Base-by-base conservation (phyloP, 92 coral and sea anemone genomes). In the Porites divaricata region DNA sequence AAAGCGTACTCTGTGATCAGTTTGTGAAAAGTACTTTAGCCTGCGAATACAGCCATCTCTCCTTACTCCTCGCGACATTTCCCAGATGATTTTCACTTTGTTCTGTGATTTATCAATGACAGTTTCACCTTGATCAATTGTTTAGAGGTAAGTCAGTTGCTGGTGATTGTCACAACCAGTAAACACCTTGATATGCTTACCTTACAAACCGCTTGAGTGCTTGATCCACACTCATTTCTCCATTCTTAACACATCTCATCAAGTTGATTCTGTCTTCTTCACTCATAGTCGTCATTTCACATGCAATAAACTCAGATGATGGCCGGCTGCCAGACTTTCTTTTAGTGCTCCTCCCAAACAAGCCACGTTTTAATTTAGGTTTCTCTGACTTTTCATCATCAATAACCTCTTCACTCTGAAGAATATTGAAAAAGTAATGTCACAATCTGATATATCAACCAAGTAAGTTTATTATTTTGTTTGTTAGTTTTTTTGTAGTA, bases 261-360 rank as follows among this genome's bases (percentile, higher is more conserved):
- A 96, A 87, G 75, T 89, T 91, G 65, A 95, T 96, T 75, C 99
- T 84, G 25, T 95, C 96, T 53, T 89, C 93, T 78, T 96, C 99
- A 50, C 95, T 83, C 92, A 96, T 89, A 15, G 80, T 78, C 3
- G 91, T 91, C 89, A 92, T 95, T 74, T 92, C 93, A 73, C 92
- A 89, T 28, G 97, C 98, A 41, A 92, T 84, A 26, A 94, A 79
- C 68, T 92, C 99, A 3, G 97, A 96, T 58, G 90, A 91, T 15
- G 96, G 94, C 53, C 98, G 86, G 63, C 93, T 93, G 8, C 57
- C 65, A 11, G 94, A 77, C 67, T 92, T 91, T 70, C 95, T 89
- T 67, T 94, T 96, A 11, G 95, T 89, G 85, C 98, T 95, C 88
- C 86, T 84, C 17, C 93, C 87, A 78, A 94, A 96, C 14, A 94